A percentile compares a stretch with the other conserved stretches of the same genome.
These are phyloP conservation scores for Mobula birostris DNA, from an alignment of 2,113 vertebrate species.

Conservation along the genomic window DNA sequence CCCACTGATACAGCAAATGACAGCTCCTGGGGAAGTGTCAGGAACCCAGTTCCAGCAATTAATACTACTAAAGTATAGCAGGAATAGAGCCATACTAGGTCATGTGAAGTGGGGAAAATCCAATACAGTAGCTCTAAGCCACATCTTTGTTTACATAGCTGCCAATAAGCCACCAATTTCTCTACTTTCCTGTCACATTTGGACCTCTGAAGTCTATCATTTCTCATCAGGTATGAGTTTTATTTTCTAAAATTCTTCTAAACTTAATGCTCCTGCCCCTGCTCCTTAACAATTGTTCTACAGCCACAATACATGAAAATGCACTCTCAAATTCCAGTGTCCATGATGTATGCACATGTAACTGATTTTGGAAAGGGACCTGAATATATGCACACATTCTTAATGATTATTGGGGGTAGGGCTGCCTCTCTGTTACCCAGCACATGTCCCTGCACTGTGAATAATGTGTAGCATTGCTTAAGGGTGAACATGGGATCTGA, in stretches of 20 bases:
- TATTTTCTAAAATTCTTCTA: background rate
- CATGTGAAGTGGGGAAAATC: background rate
- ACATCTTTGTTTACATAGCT: background rate
- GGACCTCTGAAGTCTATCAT: background rate
- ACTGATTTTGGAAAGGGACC: too few species aligned
- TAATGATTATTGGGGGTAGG: too few species aligned
- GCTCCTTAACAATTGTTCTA: background rate
- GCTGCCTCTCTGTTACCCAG: too few species aligned
- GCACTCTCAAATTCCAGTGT: background rate
- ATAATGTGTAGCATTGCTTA: background rate
- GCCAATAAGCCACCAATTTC: background rate
- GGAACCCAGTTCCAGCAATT: background rate
- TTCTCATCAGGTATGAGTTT: background rate
- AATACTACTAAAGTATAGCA: background rate
- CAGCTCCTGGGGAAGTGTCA: background rate
- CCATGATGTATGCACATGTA: background rate
- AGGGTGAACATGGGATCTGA: background rate
- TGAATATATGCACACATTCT: too few species aligned
- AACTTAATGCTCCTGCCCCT: background rate
- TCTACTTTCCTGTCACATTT: background rate
- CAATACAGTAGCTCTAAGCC: background rate
- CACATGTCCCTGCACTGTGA: background rate
- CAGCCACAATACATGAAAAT: background rate
- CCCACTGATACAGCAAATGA: background rate
- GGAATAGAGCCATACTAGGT: background rate